Percentiles rank a stretch among this genome's conserved stretches.
These are phyloP conservation scores for Netelia virgata DNA, from an alignment of 2,888 invertebrate species.

Conservation along the genomic window DNA sequence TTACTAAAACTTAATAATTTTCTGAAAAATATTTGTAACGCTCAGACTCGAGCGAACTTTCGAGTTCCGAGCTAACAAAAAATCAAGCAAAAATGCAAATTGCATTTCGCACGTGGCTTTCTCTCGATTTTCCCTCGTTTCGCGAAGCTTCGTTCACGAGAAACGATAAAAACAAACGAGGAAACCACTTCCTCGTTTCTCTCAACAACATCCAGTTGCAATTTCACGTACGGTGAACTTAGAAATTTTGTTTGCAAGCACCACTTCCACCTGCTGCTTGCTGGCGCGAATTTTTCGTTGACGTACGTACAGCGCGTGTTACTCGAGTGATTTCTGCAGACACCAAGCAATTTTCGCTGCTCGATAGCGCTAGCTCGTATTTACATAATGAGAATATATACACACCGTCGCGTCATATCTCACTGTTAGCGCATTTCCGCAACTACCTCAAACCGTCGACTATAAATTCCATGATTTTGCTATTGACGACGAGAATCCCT, in stretches of 20 bases:
- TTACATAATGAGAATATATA: slow-evolving; percentile 35
- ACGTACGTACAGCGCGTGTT: background rate
- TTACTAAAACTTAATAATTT: too few relatives aligned
- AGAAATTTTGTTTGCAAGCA: slow-evolving; percentile 20
- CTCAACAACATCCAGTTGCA: slow-evolving; percentile 13
- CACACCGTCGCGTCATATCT: slow-evolving; percentile 22
- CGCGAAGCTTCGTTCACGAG: too few relatives aligned
- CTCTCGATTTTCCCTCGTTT: too few relatives aligned
- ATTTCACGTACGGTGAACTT: slow-evolving; percentile 22
- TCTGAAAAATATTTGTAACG: too few relatives aligned
- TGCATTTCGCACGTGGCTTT: too few relatives aligned
- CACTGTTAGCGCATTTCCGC: slow-evolving; percentile 33
- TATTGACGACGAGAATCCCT: background rate
- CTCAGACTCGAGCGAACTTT: too few relatives aligned
- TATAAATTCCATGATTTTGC: background rate
- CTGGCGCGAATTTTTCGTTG: slow-evolving; percentile 26
- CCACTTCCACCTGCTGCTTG: slow-evolving; percentile 17
- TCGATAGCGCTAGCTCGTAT: slow-evolving; percentile 31
- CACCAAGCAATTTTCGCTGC: slow-evolving; percentile 35
- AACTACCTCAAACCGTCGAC: slow-evolving; percentile 23
- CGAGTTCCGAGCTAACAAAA: too few relatives aligned
- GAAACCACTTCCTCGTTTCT: background rate
- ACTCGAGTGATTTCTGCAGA: slow-evolving; percentile 18
- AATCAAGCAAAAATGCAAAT: too few relatives aligned
- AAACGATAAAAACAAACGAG: too few relatives aligned